phyloP scores from a whole-genome alignment of 92 coral and sea anemone species.

The Isaurus tuberculatus region DNA sequence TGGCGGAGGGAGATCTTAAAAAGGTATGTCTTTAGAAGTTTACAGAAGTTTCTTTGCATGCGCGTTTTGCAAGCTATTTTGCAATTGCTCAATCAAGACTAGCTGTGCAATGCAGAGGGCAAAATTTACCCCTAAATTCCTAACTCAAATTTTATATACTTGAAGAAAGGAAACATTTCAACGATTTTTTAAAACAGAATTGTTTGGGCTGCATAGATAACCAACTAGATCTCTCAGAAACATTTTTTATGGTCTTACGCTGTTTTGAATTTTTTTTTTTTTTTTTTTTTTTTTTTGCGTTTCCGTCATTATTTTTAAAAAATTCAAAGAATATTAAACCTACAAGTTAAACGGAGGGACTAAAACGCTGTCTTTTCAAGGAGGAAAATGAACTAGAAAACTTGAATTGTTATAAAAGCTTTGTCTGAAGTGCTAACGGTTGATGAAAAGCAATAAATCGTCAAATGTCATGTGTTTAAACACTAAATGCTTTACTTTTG shows the following conservation, averaged over 20 bases:
- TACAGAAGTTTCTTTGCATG: neutral
- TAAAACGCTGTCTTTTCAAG: neutral
- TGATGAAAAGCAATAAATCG: constrained; percentile 28
- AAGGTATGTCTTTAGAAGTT: constrained; percentile 30
- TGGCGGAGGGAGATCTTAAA: constrained; percentile 16
- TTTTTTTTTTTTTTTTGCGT: too few relatives aligned
- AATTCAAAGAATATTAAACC: neutral
- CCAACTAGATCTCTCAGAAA: neutral
- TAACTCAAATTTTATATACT: neutral
- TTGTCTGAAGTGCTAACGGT: neutral
- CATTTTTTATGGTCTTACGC: neutral
- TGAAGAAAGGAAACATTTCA: neutral
- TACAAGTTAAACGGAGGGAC: neutral
- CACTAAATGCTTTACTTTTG: constrained; percentile 21
- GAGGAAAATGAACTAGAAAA: neutral
- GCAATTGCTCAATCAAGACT: neutral
- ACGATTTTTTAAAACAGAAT: neutral
- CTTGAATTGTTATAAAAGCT: neutral
- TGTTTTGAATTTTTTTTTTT: too few relatives aligned
- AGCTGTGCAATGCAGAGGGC: neutral
- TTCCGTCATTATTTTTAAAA: neutral
- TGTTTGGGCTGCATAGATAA: neutral
- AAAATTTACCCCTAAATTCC: neutral
- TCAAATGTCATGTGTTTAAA: constrained; percentile 41
- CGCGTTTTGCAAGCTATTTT: neutral